Evolutionary conservation across 2,797 vertebrate species (phyloP), one percentile per base, ranked within the genome.

Genomic region (Chaunax sp.): DNA sequence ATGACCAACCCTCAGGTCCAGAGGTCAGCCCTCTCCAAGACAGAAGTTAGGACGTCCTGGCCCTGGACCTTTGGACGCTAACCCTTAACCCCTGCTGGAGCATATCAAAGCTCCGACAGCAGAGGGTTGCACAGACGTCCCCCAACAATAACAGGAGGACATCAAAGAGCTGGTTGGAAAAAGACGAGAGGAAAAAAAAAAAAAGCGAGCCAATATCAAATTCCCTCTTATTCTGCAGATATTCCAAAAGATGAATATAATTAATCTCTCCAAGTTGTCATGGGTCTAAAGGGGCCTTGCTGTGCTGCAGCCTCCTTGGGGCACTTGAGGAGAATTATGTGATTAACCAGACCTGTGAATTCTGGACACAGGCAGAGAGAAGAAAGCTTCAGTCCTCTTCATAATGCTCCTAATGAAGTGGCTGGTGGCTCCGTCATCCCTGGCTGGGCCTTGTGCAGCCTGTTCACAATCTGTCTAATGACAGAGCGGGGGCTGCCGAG

Each of bases 341-440:
- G 95, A 96, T 98, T 97, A 97, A 97, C 96, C 95, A 95, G 96
- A 98, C 95, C 94, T 96, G 94, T 95, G 94, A 95, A 94, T 97
- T 96, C 94, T 95, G 94, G 95, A 96, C 95, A 95, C 83, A 95
- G 94, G 93, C 89, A 65, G 88, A 89, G 88, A 95, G 94, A 96
- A 97, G 94, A 97, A 96, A 96, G 95, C 94, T 92, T 93, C 94
- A 72, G 95, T 94, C 94, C 94, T 89, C 88, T 85, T 88, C 95
- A 95, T 97, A 96, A 97, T 96, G 94, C 91, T 83, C 93, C 94
- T 97, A 98, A 98, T 98, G 96, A 99, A 98, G 96, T 96, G 96
- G 94, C 95, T 92, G 95, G 94, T 95, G 94, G 95, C 95, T 96
- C 94, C 95, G 94, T 94, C 95, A 95, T 96, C 95, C 95, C 96